phyloP scores from a whole-genome alignment of 1,140 invertebrate genomes.

The Mamestra configurata region DNA sequence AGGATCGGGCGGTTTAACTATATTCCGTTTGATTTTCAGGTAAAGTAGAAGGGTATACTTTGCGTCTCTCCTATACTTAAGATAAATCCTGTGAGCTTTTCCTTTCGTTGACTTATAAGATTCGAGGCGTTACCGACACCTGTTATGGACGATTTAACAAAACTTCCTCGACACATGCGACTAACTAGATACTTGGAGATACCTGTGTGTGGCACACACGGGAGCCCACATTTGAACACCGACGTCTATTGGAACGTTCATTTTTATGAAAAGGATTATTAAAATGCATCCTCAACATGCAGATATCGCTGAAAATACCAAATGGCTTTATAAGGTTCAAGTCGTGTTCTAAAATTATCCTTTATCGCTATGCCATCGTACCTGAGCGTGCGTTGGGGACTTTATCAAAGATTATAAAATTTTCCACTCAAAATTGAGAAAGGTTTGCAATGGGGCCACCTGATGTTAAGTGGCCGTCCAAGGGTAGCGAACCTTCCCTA shows the following conservation, averaged over 20 bases:
- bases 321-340: not conserved
- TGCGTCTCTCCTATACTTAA: not conserved
- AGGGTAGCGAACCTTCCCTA: constrained; percentile 33
- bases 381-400: not conserved
- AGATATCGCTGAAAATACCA: not conserved
- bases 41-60: constrained; percentile 2
- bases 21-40: not conserved
- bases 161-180: constrained; percentile 10
- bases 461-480: constrained; percentile 19
- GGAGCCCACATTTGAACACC: not conserved
- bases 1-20: constrained; percentile 6
- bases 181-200: not conserved
- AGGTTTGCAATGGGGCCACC: constrained; percentile 7
- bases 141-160: constrained; percentile 30
- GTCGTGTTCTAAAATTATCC: not conserved
- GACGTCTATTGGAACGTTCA: too few relatives aligned
- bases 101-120: constrained; percentile 25
- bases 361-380: constrained; percentile 26
- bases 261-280: not conserved
- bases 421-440: constrained; percentile 12
- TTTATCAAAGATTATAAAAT: constrained; percentile 41
- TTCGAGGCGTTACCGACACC: constrained; percentile 16
- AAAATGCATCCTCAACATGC: too few relatives aligned
- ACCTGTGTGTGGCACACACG: too few relatives aligned
- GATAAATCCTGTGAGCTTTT: constrained; percentile 27